Percentiles rank a stretch among this genome's conserved stretches.
Conservation (phyloP, 2,888 invertebrate genomes). For the Caenorhabditis macrosperma region DNA sequence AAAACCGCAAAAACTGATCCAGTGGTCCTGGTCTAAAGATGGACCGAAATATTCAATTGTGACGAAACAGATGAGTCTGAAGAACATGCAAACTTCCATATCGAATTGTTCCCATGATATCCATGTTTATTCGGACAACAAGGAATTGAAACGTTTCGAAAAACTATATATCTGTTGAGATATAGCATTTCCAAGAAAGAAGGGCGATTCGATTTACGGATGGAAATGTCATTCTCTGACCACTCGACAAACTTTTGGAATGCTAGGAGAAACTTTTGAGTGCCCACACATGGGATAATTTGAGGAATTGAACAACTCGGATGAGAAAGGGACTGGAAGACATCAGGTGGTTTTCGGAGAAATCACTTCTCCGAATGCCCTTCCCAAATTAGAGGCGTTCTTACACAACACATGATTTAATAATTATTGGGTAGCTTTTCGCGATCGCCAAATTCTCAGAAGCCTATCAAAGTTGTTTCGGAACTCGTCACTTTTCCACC, state of each 20-base stretch:
- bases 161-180: too few species aligned
- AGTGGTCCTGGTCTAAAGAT: constrained; percentile 5
- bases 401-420: constrained; percentile 1
- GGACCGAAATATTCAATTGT: constrained; percentile 35
- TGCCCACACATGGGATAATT: too few species aligned
- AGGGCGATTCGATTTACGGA: too few species aligned
- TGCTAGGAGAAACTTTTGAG: not conserved
- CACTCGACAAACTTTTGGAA: too few species aligned
- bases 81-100: not conserved
- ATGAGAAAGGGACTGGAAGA: too few species aligned
- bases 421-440: constrained; percentile 5
- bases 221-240: too few species aligned
- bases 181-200: too few species aligned
- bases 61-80: constrained; percentile 14
- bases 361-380: constrained; percentile 4
- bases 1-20: not conserved
- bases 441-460: not conserved
- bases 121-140: too few species aligned
- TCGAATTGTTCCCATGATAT: not conserved
- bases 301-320: not conserved
- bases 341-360: not conserved
- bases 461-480: not conserved
- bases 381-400: constrained; percentile 4
- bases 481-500: not conserved
- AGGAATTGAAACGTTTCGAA: too few species aligned